Evolutionary conservation across 2,113 vertebrate species (phyloP).

Genomic region (Nerophis lumbriciformis): DNA sequence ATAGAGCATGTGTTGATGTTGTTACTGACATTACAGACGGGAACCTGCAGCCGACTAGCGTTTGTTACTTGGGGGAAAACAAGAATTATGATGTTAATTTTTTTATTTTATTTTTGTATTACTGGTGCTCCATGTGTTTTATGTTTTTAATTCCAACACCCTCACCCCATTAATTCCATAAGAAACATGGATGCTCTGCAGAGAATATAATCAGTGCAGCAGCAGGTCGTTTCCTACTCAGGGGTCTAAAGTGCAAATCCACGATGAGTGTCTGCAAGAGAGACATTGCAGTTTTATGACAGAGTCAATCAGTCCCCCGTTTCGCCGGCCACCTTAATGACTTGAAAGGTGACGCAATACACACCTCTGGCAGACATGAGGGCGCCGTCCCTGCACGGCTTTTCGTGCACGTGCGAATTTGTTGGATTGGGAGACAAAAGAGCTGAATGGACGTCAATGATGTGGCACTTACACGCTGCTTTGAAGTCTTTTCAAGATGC

Average conservation of each 20-base stretch:
- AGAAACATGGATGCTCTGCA: slow-evolving; percentile 1
- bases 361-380: slow-evolving; percentile 59
- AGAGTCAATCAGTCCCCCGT: slow-evolving; percentile 31
- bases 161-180: no score
- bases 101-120: background rate
- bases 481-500: slow-evolving; percentile 66
- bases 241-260: background rate
- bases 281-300: slow-evolving; percentile 10
- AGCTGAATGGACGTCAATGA: slow-evolving; percentile 60
- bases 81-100: no score
- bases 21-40: slow-evolving; percentile 19
- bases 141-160: background rate
- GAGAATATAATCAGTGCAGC: slow-evolving; percentile 3
- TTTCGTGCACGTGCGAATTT: slow-evolving; percentile 51
- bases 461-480: slow-evolving; percentile 51
- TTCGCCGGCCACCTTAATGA: slow-evolving; percentile 55
- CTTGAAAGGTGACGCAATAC: slow-evolving; percentile 43
- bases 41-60: slow-evolving; percentile 15
- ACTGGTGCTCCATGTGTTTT: no score
- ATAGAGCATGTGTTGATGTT: slow-evolving; percentile 38
- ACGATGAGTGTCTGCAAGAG: background rate
- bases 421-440: slow-evolving; percentile 48
- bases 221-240: slow-evolving; percentile 6
- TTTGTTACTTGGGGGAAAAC: background rate
- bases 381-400: slow-evolving; percentile 55